A percentile compares a stretch with the other conserved stretches of the same genome.
phyloP scores from a whole-genome alignment of 2,797 vertebrate genomes.

The Oryzias sinensis region DNA sequence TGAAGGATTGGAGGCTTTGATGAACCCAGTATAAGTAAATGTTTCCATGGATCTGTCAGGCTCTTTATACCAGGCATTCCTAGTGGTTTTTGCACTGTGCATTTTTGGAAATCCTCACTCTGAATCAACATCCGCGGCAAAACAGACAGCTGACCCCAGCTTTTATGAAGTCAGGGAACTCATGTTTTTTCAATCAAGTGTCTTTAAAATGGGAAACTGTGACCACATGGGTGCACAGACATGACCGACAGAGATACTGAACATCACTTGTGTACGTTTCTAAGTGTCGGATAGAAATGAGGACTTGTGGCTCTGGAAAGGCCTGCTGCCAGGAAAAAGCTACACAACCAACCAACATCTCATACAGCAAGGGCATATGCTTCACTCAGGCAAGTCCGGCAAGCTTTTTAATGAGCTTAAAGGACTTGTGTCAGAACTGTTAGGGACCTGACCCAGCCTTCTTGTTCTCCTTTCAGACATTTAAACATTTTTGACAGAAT shows the following conservation, averaged over 20 bases:
- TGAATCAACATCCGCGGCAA: constrained; percentile 63
- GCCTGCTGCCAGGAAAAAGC: constrained; percentile 64
- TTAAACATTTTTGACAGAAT: neutral
- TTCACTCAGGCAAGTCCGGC: constrained; percentile 32
- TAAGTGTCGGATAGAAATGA: constrained; percentile 67
- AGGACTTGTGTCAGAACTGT: constrained; percentile 48
- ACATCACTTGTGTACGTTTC: constrained; percentile 60
- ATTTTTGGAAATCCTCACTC: constrained; percentile 67
- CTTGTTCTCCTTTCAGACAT: constrained; percentile 17
- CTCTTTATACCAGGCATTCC: constrained; percentile 54
- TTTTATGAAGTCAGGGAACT: constrained; percentile 47
- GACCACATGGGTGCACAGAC: constrained; percentile 38
- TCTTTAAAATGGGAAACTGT: constrained; percentile 44
- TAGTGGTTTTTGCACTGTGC: constrained; percentile 65
- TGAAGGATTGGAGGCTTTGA: constrained; percentile 77
- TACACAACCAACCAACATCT: constrained; percentile 55
- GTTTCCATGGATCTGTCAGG: constrained; percentile 75
- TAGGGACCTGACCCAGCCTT: constrained; percentile 33
- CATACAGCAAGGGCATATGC: constrained; percentile 52
- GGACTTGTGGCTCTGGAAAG: constrained; percentile 51
- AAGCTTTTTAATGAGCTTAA: constrained; percentile 43
- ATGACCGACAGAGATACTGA: constrained; percentile 54
- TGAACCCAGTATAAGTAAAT: constrained; percentile 73
- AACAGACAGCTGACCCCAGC: constrained; percentile 62
- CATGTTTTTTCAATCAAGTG: constrained; percentile 56